Evolutionary conservation across 1,140 invertebrate species (phyloP), one percentile per base, ranked within the genome.

Genomic region (Subanguina moxae): DNA sequence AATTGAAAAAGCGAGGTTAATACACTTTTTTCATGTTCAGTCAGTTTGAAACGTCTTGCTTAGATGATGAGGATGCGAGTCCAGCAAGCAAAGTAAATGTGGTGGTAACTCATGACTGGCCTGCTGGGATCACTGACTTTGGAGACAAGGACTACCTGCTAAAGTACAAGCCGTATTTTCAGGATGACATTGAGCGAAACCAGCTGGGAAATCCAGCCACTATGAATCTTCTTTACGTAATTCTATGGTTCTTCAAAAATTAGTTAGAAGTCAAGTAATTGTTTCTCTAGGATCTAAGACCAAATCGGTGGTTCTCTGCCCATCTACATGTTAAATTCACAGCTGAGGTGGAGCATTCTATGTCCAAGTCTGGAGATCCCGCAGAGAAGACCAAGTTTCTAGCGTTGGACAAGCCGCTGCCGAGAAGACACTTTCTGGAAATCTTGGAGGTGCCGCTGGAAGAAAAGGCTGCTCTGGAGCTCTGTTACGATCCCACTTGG

Each of bases 31-130:
- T 48, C 28, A 8, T 52, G n/a, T 52, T 15, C 23, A 19, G 15
- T 15, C 17, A 52, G 43, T 19, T 15, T 52, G 15, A 21, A 52
- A 3, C 15, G 8, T 25, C 8, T 52, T 21, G 23, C 17, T 52
- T 21, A 21, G 48, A 21, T 21, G 3, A 7, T 52, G n/a, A 19
- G n/a, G n/a, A 19, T 7, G n/a, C 48, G 8, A 52, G 23, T 52
- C 3, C 23, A 15, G 23, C 48, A 7, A 52, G 15, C 8, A 52
- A 52, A 15, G 83, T 96, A 30, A 90, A 97, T 85, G 90, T 97
- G 45, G 90, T 94, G 83, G 79, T 98, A 64, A 93, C 92, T 17
- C 95, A 99, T 84, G 95, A 98, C 83, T 99, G 95, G 95, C 95
- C 95, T 7, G 84, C 87, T 65, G 90, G 90, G 1, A 88, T 97